phyloP scores from a whole-genome alignment of 2,888 invertebrate species.

The Drosophila demipolita region DNA sequence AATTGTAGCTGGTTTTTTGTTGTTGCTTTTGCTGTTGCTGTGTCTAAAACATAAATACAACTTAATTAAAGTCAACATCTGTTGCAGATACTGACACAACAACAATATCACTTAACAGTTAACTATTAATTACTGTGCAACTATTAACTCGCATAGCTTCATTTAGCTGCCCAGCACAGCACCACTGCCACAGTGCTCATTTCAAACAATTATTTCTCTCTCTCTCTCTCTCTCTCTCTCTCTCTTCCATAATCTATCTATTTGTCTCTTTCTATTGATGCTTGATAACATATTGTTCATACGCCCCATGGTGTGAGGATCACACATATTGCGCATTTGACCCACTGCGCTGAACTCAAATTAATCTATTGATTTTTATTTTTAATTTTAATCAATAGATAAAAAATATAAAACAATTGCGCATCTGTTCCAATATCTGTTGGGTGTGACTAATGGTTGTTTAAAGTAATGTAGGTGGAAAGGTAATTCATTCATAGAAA shows the following conservation, averaged over 20 bases:
- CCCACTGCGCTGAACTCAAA: slow-evolving; percentile 41
- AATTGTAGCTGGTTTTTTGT: slow-evolving; percentile 30
- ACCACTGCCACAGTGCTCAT: slow-evolving; percentile 6
- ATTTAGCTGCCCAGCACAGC: slow-evolving; percentile 21
- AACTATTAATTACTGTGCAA: slow-evolving; percentile 70
- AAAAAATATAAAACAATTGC: slow-evolving; percentile 3
- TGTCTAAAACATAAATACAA: slow-evolving; percentile 76
- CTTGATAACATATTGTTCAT: slow-evolving; percentile 58
- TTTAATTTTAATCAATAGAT: slow-evolving; percentile 15
- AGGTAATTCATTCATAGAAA: slow-evolving; percentile 3
- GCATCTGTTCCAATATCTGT: slow-evolving; percentile 14
- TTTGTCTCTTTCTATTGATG: slow-evolving; percentile 28
- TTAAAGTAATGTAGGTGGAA: background rate
- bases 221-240: background rate
- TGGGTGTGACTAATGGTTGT: background rate
- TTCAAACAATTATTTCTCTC: slow-evolving; percentile 3
- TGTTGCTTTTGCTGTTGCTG: slow-evolving; percentile 28
- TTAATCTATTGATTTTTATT: background rate
- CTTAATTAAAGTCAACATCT: slow-evolving; percentile 70
- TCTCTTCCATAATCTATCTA: background rate
- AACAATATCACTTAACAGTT: slow-evolving; percentile 62
- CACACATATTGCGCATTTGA: slow-evolving; percentile 45
- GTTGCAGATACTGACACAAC: slow-evolving; percentile 34
- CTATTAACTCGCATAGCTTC: slow-evolving; percentile 54
- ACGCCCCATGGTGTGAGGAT: slow-evolving; percentile 59